Conservation (phyloP, 92 coral and sea anemone genomes). For the Epizoanthus fatuus region DNA sequence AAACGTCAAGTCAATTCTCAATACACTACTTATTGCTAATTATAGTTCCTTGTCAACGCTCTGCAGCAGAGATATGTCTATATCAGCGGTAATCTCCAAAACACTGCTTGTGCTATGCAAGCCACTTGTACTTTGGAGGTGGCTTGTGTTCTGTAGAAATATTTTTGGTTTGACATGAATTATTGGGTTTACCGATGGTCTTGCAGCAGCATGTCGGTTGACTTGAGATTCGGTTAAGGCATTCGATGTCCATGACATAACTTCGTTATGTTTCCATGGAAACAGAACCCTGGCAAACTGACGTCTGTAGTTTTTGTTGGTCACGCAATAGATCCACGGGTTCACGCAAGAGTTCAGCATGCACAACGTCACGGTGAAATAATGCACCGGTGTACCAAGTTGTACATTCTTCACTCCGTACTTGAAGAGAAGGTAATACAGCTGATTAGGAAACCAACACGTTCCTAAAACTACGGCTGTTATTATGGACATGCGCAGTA, state of each 20-base stretch:
- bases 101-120: too few species aligned
- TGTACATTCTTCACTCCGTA: conserved; percentile 53
- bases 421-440: conserved; percentile 74
- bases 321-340: conserved; percentile 72
- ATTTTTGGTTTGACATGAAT: not conserved
- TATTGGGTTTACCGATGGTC: not conserved
- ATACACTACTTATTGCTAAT: too few species aligned
- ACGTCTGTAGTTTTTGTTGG: conserved; percentile 62
- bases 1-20: too few species aligned
- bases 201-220: not conserved
- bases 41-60: too few species aligned
- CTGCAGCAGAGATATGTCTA: too few species aligned
- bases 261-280: conserved; percentile 41
- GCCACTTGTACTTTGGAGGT: too few species aligned
- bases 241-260: conserved; percentile 20
- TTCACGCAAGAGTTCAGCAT: conserved; percentile 79
- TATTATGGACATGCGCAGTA: conserved; percentile 78
- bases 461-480: conserved; percentile 67
- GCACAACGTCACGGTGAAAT: conserved; percentile 71
- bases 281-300: conserved; percentile 49
- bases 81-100: too few species aligned
- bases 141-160: not conserved
- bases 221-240: conserved; percentile 2
- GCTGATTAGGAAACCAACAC: conserved; percentile 83
- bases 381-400: conserved; percentile 70